Evolutionary conservation across 2,888 invertebrate genomes (phyloP).

Genomic region (Horisme vitalbata): DNA sequence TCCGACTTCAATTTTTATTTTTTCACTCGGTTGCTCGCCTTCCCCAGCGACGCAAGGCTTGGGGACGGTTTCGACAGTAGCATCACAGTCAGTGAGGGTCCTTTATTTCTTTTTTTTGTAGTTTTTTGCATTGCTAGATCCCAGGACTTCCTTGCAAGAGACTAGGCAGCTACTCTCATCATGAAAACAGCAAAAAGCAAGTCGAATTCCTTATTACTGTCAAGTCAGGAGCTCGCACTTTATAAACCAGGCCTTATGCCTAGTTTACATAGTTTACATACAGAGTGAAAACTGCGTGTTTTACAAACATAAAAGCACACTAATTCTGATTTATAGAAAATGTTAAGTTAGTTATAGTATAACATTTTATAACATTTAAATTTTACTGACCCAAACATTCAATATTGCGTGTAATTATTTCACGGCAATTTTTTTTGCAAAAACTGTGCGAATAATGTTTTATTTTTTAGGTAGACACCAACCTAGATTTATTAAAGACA

Average conservation of each 20-base stretch:
- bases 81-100: no score
- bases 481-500: slow-evolving; percentile 16
- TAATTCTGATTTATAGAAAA: slow-evolving; percentile 9
- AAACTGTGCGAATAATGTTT: slow-evolving; percentile 8
- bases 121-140: no score
- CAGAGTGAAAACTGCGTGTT: slow-evolving; percentile 25
- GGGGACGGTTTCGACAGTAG: no score
- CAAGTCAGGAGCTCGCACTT: background rate
- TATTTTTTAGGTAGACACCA: background rate
- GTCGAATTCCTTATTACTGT: background rate
- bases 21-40: no score
- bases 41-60: no score
- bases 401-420: slow-evolving; percentile 12
- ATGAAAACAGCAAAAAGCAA: no score
- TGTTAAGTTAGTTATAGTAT: slow-evolving; percentile 3
- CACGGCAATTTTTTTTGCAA: background rate
- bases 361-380: slow-evolving; percentile 4
- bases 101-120: no score
- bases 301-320: slow-evolving; percentile 21
- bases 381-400: background rate
- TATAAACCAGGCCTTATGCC: background rate
- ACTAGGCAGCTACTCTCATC: no score
- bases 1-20: no score
- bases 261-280: slow-evolving; percentile 8
- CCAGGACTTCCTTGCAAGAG: no score